Percentiles rank a stretch among this genome's conserved stretches.
phyloP scores from a whole-genome alignment of 2,113 vertebrate species.

The Psilopsiagon aymara region DNA sequence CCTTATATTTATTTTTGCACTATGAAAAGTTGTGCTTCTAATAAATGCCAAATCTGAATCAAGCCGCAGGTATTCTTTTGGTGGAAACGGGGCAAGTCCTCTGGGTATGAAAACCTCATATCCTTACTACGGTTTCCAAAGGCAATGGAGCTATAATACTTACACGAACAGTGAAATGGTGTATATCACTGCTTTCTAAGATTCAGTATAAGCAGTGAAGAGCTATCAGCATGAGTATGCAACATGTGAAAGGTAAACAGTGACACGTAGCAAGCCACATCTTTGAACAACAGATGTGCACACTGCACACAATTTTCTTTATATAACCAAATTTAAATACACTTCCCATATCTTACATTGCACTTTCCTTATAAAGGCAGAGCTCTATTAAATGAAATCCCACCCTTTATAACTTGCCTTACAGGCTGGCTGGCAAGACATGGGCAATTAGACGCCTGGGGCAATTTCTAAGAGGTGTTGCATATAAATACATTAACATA shows the following conservation, averaged over 20 bases:
- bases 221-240: background rate
- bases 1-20: background rate
- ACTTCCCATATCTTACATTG: background rate
- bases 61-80: background rate
- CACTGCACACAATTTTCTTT: background rate
- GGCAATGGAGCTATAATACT: background rate
- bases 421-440: background rate
- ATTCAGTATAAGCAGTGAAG: background rate
- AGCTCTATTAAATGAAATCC: background rate
- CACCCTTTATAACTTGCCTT: background rate
- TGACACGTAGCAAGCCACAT: background rate
- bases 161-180: background rate
- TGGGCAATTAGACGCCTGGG: background rate
- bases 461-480: background rate
- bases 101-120: background rate
- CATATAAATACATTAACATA: background rate
- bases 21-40: background rate
- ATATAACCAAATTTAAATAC: background rate
- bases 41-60: background rate
- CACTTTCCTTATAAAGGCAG: background rate
- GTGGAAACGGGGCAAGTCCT: background rate
- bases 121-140: background rate
- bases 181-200: background rate
- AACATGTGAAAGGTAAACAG: background rate
- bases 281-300: background rate